These are phyloP conservation scores for Trachelipus rathkii DNA, from an alignment of 1,140 invertebrate species.

Conservation along the genomic window DNA sequence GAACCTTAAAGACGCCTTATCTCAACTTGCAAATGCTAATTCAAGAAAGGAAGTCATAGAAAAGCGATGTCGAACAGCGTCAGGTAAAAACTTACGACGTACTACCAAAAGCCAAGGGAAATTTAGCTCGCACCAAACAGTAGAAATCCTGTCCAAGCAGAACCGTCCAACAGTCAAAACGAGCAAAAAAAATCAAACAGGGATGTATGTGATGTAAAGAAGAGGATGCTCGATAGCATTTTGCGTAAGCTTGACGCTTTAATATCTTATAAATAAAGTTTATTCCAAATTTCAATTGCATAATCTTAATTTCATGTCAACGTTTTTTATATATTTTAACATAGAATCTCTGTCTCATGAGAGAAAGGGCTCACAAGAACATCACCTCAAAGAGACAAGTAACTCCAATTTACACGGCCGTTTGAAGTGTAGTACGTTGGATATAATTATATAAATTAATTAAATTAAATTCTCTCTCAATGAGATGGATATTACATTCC, in stretches of 20 bases:
- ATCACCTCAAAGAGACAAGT: too few species aligned
- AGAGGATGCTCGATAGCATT: too few species aligned
- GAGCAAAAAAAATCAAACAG: background rate
- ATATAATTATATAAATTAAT: background rate
- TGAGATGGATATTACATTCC: background rate
- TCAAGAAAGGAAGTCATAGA: slow-evolving; percentile 55
- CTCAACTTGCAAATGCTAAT: slow-evolving; percentile 58
- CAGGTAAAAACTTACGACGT: slow-evolving; percentile 50
- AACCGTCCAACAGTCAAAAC: background rate
- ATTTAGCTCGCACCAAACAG: slow-evolving; percentile 33
- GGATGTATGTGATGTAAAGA: too few species aligned
- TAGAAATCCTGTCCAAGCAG: background rate
- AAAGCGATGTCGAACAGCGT: slow-evolving; percentile 55
- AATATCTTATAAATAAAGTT: too few species aligned
- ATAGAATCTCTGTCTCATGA: too few species aligned
- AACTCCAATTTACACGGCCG: too few species aligned
- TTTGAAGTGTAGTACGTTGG: too few species aligned
- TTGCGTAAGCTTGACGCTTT: too few species aligned
- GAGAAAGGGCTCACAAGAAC: too few species aligned
- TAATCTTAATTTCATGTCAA: too few species aligned
- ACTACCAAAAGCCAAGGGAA: slow-evolving; percentile 40
- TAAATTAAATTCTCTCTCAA: background rate
- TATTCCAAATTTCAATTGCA: too few species aligned
- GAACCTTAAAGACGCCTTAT: slow-evolving; percentile 61
- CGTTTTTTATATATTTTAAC: too few species aligned